Conservation (phyloP, 2,797 vertebrate genomes). For the Cossypha heuglini region DNA sequence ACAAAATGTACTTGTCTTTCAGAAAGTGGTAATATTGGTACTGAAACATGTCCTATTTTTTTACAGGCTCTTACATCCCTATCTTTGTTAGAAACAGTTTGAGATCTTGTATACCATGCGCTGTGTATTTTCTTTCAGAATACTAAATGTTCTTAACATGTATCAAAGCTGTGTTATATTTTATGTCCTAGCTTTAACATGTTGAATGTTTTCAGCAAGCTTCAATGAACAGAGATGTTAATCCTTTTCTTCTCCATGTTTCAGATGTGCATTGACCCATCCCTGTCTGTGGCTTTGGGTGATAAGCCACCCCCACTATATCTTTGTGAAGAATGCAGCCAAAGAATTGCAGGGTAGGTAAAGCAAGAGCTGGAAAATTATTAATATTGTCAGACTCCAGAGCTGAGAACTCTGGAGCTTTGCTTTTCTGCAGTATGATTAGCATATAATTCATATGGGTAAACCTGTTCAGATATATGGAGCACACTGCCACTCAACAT, state of each 20-base stretch:
- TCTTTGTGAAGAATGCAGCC: constrained; percentile 98
- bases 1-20: not conserved
- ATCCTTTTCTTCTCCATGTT: constrained; percentile 43
- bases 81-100: not conserved
- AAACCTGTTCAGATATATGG: not conserved
- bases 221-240: not conserved
- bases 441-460: not conserved
- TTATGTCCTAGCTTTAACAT: not conserved
- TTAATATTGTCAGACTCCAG: not conserved
- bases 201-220: not conserved
- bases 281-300: constrained; percentile 94
- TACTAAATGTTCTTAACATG: not conserved
- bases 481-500: not conserved
- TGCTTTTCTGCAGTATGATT: not conserved
- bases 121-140: not conserved
- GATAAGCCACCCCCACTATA: constrained; percentile 97
- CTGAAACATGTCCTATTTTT: not conserved
- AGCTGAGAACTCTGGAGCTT: not conserved
- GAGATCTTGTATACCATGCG: not conserved
- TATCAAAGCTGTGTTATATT: not conserved
- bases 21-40: not conserved
- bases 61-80: not conserved
- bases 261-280: constrained; percentile 99
- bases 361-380: not conserved
- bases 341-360: constrained; percentile 94